These are phyloP conservation scores for Drosophila neocordata DNA, from an alignment of 1,140 invertebrate genomes.

Conservation along the genomic window DNA sequence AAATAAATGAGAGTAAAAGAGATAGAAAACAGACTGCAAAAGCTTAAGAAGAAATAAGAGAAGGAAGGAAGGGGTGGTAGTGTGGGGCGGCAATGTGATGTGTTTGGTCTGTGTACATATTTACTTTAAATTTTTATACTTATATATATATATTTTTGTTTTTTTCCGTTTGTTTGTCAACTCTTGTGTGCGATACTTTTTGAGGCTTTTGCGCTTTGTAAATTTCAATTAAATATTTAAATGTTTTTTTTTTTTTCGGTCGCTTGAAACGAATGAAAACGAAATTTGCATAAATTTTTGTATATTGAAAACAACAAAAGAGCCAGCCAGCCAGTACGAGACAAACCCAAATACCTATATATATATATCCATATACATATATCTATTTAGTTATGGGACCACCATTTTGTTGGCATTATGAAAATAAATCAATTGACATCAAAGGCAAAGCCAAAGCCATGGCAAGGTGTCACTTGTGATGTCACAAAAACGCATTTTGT, in stretches of 20 bases:
- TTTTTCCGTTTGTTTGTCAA: not conserved
- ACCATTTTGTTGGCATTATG: slow-evolving; percentile 47
- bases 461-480: slow-evolving; percentile 44
- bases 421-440: slow-evolving; percentile 41
- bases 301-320: too few relatives aligned
- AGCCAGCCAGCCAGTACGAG: not conserved
- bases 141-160: not conserved
- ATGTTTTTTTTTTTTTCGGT: slow-evolving; percentile 34
- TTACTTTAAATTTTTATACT: slow-evolving; percentile 25
- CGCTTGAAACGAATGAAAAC: slow-evolving; percentile 44
- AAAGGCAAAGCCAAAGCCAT: slow-evolving; percentile 25
- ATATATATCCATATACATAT: not conserved
- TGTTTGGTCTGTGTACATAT: slow-evolving; percentile 55
- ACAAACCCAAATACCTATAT: slow-evolving; percentile 14
- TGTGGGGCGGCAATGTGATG: slow-evolving; percentile 4
- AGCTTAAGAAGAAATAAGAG: not conserved
- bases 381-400: slow-evolving; percentile 19
- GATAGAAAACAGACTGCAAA: slow-evolving; percentile 32
- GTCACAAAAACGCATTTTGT: slow-evolving; percentile 63
- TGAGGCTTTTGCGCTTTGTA: slow-evolving; percentile 38
- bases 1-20: slow-evolving; percentile 59
- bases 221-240: slow-evolving; percentile 78
- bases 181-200: slow-evolving; percentile 8
- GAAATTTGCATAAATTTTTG: slow-evolving; percentile 66
- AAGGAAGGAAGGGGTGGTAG: not conserved